Evolutionary conservation across 2,888 invertebrate species (phyloP).

Genomic region (Lymantria dispar): DNA sequence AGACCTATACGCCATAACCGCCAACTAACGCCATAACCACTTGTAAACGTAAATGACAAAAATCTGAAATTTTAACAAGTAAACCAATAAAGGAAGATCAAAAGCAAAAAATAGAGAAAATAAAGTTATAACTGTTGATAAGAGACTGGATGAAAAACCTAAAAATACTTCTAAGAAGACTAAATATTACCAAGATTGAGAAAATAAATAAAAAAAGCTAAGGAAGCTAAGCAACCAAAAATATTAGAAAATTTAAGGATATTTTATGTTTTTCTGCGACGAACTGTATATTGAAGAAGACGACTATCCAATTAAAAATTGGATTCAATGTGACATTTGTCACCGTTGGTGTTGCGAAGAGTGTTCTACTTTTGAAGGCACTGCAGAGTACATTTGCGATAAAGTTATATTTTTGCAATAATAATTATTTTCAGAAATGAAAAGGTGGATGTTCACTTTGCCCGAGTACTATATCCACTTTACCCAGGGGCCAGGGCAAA

Average conservation of each 20-base stretch:
- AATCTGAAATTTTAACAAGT: constrained; percentile 23
- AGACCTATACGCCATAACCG: constrained; percentile 18
- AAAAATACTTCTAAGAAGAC: constrained; percentile 25
- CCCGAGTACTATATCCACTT: constrained; percentile 12
- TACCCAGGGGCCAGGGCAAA: constrained; percentile 11
- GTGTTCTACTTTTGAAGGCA: constrained; percentile 11
- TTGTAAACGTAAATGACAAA: constrained; percentile 22
- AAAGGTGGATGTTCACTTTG: constrained; percentile 12
- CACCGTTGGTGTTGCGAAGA: constrained; percentile 22
- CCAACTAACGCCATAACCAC: constrained; percentile 14
- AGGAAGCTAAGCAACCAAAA: constrained; percentile 18
- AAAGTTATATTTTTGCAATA: constrained; percentile 17
- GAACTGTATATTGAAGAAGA: background rate
- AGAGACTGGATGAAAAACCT: constrained; percentile 25
- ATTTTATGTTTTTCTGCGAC: too few species aligned
- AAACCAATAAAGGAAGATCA: constrained; percentile 18
- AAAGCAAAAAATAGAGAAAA: constrained; percentile 24
- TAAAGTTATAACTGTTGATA: constrained; percentile 25
- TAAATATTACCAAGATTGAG: constrained; percentile 10
- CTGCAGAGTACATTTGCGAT: constrained; percentile 24
- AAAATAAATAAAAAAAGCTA: constrained; percentile 17
- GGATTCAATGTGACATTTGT: constrained; percentile 25
- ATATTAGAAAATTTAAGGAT: background rate
- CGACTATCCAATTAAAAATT: constrained; percentile 25
- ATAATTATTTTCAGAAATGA: constrained; percentile 2